phyloP scores from a whole-genome alignment of 2,113 vertebrate genomes.

The Loxodonta africana region DNA sequence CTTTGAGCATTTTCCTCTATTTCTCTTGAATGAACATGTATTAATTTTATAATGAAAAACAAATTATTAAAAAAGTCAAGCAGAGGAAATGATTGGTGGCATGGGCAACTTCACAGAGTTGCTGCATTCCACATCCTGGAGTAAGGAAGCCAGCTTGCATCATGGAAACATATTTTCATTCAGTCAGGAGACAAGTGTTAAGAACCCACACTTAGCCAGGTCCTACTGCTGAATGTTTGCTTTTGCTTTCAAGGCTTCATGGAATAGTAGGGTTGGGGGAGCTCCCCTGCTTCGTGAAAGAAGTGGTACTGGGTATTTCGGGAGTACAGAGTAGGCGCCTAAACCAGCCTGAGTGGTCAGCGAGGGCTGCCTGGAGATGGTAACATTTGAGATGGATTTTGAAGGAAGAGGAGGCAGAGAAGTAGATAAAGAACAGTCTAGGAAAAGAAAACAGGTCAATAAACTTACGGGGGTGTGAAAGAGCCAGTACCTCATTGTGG shows the following conservation, averaged over 20 bases:
- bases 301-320: not conserved
- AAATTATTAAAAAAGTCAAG: slow-evolving; percentile 13
- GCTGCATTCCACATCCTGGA: not conserved
- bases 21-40: slow-evolving; percentile 8
- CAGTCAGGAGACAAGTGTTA: not conserved
- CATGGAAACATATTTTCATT: not conserved
- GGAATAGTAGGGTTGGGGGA: not conserved
- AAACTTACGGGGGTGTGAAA: not conserved
- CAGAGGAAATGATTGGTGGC: not conserved
- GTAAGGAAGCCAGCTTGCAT: not conserved
- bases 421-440: not conserved
- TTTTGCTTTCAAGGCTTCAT: not conserved
- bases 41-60: slow-evolving; percentile 53
- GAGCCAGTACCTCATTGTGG: not conserved
- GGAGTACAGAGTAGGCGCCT: not conserved
- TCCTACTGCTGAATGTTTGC: not conserved
- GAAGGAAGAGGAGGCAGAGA: not conserved
- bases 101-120: not conserved
- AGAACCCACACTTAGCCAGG: not conserved
- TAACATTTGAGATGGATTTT: slow-evolving; percentile 20
- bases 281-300: not conserved
- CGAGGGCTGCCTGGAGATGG: not conserved
- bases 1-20: not conserved
- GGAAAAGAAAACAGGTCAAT: not conserved
- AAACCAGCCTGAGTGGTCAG: not conserved